Evolutionary conservation across 2,797 vertebrate genomes (phyloP), one percentile per base, ranked within the genome.

Genomic region (Coilia nasus): DNA sequence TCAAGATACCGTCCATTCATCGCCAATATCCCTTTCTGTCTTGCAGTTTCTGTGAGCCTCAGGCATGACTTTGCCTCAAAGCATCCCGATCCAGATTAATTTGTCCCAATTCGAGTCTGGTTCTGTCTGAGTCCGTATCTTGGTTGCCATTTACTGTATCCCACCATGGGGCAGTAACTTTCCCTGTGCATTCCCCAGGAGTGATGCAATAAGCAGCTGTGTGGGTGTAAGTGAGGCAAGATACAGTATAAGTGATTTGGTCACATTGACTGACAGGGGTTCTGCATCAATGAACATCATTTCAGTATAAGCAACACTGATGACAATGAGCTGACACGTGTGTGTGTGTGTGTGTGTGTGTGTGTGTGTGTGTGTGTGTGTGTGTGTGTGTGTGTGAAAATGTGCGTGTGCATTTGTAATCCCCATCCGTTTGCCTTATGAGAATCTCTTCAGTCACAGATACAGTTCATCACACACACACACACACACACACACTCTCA

Each of bases 281-380:
- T 78, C 71, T 44, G 19, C 71, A 44, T 78, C 71, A 78, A 44
- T 78, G 71, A 41, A 78, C 35, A 78, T 78, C 71, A 78, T 21
- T 78, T 44, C n/a, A n/a, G n/a, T n/a, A n/a, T n/a, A n/a, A n/a
- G n/a, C n/a, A n/a, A n/a, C n/a, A n/a, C n/a, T n/a, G n/a, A n/a
- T n/a, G n/a, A n/a, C n/a, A n/a, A n/a, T n/a, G n/a, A n/a, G n/a
- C n/a, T n/a, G n/a, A n/a, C n/a, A n/a, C n/a, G n/a, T n/a, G n/a
- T n/a, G n/a, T n/a, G n/a, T n/a, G n/a, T n/a, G n/a, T n/a, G n/a
- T n/a, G n/a, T n/a, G n/a, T n/a, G n/a, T n/a, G n/a, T n/a, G n/a
- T n/a, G n/a, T n/a, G n/a, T n/a, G n/a, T n/a, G n/a, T n/a, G n/a
- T n/a, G n/a, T n/a, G n/a, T n/a, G n/a, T n/a, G n/a, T n/a, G n/a